Base-by-base conservation (phyloP, 1,140 invertebrate species). In the Drosophila melanica region DNA sequence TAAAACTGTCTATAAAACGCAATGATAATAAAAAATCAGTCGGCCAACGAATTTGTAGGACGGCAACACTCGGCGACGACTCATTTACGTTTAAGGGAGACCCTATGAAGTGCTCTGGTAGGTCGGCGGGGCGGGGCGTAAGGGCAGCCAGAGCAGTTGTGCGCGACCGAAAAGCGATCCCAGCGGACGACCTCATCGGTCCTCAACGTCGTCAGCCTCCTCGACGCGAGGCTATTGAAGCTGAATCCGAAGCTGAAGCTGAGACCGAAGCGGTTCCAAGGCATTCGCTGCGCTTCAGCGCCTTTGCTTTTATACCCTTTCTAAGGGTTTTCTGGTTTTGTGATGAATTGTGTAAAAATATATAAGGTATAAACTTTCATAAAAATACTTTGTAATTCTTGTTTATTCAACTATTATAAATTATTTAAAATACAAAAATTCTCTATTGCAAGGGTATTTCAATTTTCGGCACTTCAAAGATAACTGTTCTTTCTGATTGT, bases 1-100 rank as follows among this genome's bases (percentile, higher is more conserved):
- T 87, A 87, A 87, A 87, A 89, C 79, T 90, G 84, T 89, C 84
- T 80, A 87, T 87, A 87, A 87, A 89, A 87, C 67, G 84, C 84
- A 84, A 87, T 89, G 84, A 87, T 89, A 87, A 87, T 87, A 87
- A 87, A 87, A 65, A 86, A 67, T 53, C 75, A 71, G 75, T 77
- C 58, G 70, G 64, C 70, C 75, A 63, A 41, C 75, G 53, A 64
- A 66, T 74, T 68, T 68, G 70, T 74, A 68, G 54, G 72, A 51
- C 70, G 71, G 27, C 27, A 27, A 27, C 27, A 55, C 68, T 23
- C 74, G 48, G 42, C 64, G 63, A 87, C 82, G 82, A 76, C 79
- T 86, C 82, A 86, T 86, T 86, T 87, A 87, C 69, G 65, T 62
- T 55, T 54, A 23, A 57, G 54, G 23, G 42, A 14, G 45, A 35